phyloP scores from a whole-genome alignment of 1,140 invertebrate species.

The Drosophila bifasciata region DNA sequence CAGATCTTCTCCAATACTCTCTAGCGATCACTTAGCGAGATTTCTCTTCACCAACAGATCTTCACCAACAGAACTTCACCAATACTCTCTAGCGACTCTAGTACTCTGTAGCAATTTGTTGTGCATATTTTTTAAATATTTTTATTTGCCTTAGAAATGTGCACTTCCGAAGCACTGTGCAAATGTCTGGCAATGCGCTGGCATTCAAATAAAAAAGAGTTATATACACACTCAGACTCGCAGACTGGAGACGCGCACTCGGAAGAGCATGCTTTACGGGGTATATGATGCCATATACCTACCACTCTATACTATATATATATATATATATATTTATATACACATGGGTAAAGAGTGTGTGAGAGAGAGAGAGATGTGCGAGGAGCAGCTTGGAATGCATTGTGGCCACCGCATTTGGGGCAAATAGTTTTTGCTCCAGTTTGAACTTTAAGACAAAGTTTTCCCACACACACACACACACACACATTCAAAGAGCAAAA shows the following conservation, averaged over 20 bases:
- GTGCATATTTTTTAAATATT: not conserved
- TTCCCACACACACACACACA: conserved; percentile 16
- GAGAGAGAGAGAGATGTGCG: conserved; percentile 2
- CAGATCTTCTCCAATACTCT: too few species aligned
- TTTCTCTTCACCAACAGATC: too few species aligned
- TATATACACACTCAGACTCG: conserved; percentile 59
- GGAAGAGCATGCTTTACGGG: conserved; percentile 57
- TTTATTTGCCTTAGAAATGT: too few species aligned
- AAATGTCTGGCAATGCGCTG: conserved; percentile 32
- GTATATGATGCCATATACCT: conserved; percentile 22
- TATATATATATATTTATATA: conserved; percentile 1
- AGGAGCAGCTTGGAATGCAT: conserved; percentile 40
- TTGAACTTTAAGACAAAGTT: conserved; percentile 80
- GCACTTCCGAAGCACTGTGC: conserved; percentile 6
- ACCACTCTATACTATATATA: conserved; percentile 10
- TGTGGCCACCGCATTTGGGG: conserved; percentile 70
- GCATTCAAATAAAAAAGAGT: conserved; percentile 75
- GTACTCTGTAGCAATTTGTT: too few species aligned
- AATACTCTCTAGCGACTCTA: too few species aligned
- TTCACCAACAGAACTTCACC: too few species aligned
- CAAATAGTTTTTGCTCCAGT: conserved; percentile 82
- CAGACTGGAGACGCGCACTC: conserved; percentile 20
- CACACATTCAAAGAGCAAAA: not conserved
- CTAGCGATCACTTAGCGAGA: too few species aligned
- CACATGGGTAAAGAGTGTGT: conserved; percentile 11